Evolutionary conservation across 2,797 vertebrate species (phyloP).

Genomic region (Buphagus erythrorhynchus): DNA sequence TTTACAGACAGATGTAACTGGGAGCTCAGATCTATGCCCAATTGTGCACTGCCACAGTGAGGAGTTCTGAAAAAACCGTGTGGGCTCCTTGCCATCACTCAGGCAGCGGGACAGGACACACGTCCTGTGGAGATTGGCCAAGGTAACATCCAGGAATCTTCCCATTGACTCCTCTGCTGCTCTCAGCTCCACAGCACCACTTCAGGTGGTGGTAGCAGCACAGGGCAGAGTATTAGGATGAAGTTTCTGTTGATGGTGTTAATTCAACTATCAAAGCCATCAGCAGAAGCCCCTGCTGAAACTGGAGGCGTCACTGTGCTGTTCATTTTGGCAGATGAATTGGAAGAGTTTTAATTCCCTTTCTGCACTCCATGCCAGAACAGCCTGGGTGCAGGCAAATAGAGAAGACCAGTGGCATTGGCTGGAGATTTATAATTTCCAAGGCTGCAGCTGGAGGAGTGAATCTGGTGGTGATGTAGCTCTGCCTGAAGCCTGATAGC

Average conservation of each 20-base stretch:
- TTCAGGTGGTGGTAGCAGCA: not conserved
- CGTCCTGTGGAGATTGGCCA: not conserved
- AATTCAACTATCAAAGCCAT: not conserved
- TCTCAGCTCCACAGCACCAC: not conserved
- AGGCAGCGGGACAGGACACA: not conserved
- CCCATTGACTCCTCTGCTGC: not conserved
- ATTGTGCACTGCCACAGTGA: not conserved
- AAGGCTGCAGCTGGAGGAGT: not conserved
- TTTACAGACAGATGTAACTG: constrained; percentile 16
- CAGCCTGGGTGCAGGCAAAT: not conserved
- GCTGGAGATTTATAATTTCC: not conserved
- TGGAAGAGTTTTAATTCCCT: not conserved
- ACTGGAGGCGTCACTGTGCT: not conserved
- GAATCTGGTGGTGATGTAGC: not conserved
- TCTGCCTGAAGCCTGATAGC: not conserved
- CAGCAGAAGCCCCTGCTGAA: not conserved
- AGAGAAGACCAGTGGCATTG: not conserved
- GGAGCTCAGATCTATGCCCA: not conserved
- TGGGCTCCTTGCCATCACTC: not conserved
- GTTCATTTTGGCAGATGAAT: not conserved
- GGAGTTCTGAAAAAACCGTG: not conserved
- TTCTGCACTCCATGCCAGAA: not conserved
- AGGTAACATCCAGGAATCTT: not conserved
- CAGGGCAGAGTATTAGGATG: not conserved
- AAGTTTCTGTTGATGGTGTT: not conserved